Evolutionary conservation across 2,888 invertebrate genomes (phyloP).

Genomic region (Acleris literana): DNA sequence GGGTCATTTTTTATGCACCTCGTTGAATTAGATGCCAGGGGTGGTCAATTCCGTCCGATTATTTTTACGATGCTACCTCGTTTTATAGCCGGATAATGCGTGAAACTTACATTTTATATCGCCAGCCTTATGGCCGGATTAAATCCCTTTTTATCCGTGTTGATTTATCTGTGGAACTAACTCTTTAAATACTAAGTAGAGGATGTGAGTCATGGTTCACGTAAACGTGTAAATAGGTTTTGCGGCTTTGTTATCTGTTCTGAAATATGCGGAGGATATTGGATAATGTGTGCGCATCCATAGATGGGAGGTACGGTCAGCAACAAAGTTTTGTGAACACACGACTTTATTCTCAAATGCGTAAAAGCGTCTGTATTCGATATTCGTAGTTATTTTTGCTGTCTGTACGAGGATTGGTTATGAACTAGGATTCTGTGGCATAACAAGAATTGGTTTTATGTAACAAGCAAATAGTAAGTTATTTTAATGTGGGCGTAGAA

Average conservation of each 20-base stretch:
- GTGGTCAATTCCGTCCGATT: conserved; percentile 60
- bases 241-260: conserved; percentile 25
- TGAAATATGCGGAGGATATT: conserved; percentile 27
- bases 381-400: too few relatives aligned
- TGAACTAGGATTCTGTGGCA: too few relatives aligned
- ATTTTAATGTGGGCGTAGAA: too few relatives aligned
- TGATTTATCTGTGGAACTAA: conserved; percentile 67
- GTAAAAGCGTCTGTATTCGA: too few relatives aligned
- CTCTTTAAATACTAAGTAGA: conserved; percentile 23
- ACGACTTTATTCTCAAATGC: too few relatives aligned
- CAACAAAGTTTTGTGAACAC: too few relatives aligned
- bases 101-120: conserved; percentile 74
- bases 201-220: conserved; percentile 31
- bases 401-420: too few relatives aligned
- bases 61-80: conserved; percentile 55
- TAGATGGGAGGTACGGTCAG: conserved; percentile 6
- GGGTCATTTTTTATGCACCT: conserved; percentile 16
- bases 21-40: conserved; percentile 46
- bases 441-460: too few relatives aligned
- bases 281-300: conserved; percentile 27
- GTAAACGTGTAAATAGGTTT: conserved; percentile 30
- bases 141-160: conserved; percentile 64
- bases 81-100: conserved; percentile 74
- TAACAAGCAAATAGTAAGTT: too few relatives aligned
- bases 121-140: conserved; percentile 69